phyloP scores from a whole-genome alignment of 2,797 vertebrate genomes.

The Ambastaia sidthimunki region DNA sequence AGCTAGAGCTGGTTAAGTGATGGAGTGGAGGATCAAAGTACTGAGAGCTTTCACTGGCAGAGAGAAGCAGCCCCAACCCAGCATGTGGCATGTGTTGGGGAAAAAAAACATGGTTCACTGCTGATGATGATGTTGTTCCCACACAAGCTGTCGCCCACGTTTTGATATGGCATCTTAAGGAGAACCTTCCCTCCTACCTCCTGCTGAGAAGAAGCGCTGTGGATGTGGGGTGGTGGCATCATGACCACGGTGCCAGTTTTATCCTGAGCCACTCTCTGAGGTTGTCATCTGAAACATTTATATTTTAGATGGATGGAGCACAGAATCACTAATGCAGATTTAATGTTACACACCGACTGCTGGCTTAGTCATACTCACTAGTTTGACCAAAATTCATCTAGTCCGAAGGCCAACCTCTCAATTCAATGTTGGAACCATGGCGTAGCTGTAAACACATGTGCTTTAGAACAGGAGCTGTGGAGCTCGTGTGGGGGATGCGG shows the following conservation, averaged over 20 bases:
- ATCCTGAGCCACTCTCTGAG: conserved; percentile 45
- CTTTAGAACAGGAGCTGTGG: not conserved
- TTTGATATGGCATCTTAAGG: conserved; percentile 7
- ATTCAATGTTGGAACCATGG: not conserved
- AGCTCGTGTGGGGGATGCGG: not conserved
- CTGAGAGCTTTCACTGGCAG: conserved; percentile 66
- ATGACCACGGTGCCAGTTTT: conserved; percentile 17
- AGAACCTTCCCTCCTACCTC: not conserved
- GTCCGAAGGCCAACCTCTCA: not conserved
- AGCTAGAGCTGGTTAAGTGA: conserved; percentile 66
- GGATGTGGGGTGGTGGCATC: conserved; percentile 1
- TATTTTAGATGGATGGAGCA: conserved; percentile 48
- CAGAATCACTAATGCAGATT: conserved; percentile 65
- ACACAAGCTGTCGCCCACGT: conserved; percentile 54
- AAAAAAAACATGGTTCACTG: conserved; percentile 45
- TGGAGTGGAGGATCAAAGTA: conserved; percentile 70
- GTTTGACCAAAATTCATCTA: conserved; percentile 22
- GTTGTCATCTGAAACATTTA: conserved; percentile 70
- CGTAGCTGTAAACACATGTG: not conserved
- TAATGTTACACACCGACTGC: conserved; percentile 50
- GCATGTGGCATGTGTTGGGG: conserved; percentile 59
- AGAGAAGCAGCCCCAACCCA: conserved; percentile 62
- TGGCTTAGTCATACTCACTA: conserved; percentile 45
- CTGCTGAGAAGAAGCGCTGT: not conserved
- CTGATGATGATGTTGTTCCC: conserved; percentile 54